phyloP scores from a whole-genome alignment of 2,113 vertebrate species.

The Trogon surrucura region DNA sequence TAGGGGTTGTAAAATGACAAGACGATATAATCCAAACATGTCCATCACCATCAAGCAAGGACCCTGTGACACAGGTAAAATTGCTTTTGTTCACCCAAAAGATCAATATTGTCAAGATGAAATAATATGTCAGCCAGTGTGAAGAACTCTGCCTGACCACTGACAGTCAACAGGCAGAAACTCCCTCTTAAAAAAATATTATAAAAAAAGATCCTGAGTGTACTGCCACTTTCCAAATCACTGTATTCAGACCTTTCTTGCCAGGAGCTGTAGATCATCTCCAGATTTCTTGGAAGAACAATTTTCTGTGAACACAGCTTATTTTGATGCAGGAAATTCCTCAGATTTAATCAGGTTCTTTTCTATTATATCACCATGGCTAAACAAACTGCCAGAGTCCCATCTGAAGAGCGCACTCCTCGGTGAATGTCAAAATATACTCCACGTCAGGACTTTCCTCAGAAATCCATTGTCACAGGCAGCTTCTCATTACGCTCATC shows the following conservation, averaged over 20 bases:
- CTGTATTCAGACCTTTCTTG: accelerated
- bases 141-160: neutral
- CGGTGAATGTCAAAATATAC: accelerated
- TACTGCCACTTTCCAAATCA: neutral
- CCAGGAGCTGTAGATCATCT: neutral
- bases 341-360: neutral
- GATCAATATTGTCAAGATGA: constrained; percentile 52
- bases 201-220: neutral
- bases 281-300: neutral
- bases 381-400: neutral
- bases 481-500: neutral
- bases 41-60: constrained; percentile 27
- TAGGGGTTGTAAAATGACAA: constrained; percentile 17
- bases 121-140: neutral
- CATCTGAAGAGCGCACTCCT: neutral
- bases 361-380: neutral
- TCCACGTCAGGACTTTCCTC: neutral
- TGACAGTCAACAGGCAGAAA: neutral
- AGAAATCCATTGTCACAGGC: neutral
- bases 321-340: neutral
- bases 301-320: neutral
- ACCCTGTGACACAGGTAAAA: constrained; percentile 35
- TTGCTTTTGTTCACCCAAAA: constrained; percentile 33
- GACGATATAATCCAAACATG: constrained; percentile 9
- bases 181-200: neutral